Evolutionary conservation across 2,888 invertebrate genomes (phyloP), one percentile per base, ranked within the genome.

Genomic region (Trisateles emortualis): DNA sequence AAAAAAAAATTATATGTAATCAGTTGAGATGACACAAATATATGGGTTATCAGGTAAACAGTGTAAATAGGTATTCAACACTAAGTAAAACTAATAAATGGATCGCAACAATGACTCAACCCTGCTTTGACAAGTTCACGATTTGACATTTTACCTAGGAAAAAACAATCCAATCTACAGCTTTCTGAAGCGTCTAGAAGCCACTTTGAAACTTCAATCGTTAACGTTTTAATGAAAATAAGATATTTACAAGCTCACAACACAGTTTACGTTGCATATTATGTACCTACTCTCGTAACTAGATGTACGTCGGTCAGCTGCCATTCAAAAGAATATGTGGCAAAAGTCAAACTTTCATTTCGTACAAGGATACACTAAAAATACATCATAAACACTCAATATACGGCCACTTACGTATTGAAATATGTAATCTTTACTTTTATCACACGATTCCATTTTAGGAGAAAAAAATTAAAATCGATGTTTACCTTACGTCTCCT

Each of bases 331-430:
- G 90, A 92, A 92, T 93, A 93, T 93, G 93, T 93, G 93, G 93
- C 93, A 93, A 91, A 93, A 93, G 92, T 92, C 92, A 92, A 92
- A 92, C 92, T 92, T 92, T 92, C 92, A 91, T 92, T 90, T 91
- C 86, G 87, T 88, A 91, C 92, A 90, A 92, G 91, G 92, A 90
- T 91, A 85, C 88, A 90, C 92, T 91, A 92, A 87, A 93, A 92
- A 92, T 93, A 93, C 83, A 84, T 84, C 86, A 86, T 80, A 87
- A 91, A 91, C 89, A 88, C 83, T 86, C 71, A 69, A 81, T 71
- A 78, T 76, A 83, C 73, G 73, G 80, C 68, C 71, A 76, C 64
- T 78, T 74, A 74, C 71, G 64, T 64, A 64, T 69, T 67, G 62
- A 68, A 78, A 78, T 65, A 63, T 78, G 63, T 75, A 76, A 68